Evolutionary conservation across 2,888 invertebrate species (phyloP), one percentile per base, ranked within the genome.

Genomic region (Rhamnusium bicolor): DNA sequence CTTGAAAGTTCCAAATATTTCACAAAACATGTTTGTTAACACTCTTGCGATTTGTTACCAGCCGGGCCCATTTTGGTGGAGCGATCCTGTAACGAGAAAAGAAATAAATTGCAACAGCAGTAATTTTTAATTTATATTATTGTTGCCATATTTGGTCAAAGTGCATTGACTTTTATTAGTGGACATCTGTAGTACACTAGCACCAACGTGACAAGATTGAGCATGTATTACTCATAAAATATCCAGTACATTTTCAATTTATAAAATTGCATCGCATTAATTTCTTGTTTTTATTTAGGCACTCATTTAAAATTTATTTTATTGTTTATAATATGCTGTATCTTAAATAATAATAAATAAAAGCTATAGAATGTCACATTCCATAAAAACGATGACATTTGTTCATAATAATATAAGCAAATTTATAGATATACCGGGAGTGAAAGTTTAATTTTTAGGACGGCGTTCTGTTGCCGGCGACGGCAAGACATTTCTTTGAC

Each of bases 1-100:
- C 81, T 84, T 86, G 77, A 82, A 85, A 72, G 82, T 84, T 77
- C 87, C 86, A 74, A 86, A 85, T 62, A 83, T 84, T 80, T 81
- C 82, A 69, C 84, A 83, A 82, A 83, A 84, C 86, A 87, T 87
- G 80, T 78, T 86, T 80, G 74, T 47, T 58, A 62, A 32, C 27
- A 10, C 65, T 47, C 24, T 49, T 62, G 18, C 29, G 21, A 61
- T 40, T 7, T 58, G 16, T 54, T 46, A 51, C 70, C 70, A 73
- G 53, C 46, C 66, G 66, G 61, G 66, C 58, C 60, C 74, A 71
- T 76, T 24, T 27, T 47, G 27, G 54, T 67, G 69, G 27, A 56
- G 32, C 16, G n/a, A 29, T 68, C 54, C 70, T 60, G 58, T 40
- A 71, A 62, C 71, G 27, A 67, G 51, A 63, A 70, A 46, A 46